These are phyloP conservation scores for Sturnus vulgaris DNA, from an alignment of 2,113 vertebrate species.

Conservation along the genomic window DNA sequence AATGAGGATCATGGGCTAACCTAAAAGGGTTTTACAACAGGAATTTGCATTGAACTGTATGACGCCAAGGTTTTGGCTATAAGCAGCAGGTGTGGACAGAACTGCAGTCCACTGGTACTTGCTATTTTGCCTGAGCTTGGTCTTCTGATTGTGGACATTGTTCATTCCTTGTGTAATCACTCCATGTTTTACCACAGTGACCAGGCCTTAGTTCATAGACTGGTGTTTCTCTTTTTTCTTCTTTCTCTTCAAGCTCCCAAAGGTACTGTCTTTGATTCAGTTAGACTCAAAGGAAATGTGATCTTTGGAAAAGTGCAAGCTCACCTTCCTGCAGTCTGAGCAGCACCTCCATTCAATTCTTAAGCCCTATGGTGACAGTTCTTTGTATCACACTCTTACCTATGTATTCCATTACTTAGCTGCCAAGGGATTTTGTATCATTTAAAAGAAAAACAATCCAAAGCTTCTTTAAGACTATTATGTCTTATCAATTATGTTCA, in stretches of 20 bases:
- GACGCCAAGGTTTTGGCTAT: background rate
- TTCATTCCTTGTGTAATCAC: background rate
- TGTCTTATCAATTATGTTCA: slow-evolving; percentile 58
- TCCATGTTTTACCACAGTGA: background rate
- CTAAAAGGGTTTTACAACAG: background rate
- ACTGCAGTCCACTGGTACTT: background rate
- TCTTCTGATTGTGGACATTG: background rate
- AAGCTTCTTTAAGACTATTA: background rate
- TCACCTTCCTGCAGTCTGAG: slow-evolving; percentile 42
- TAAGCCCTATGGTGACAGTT: slow-evolving; percentile 23
- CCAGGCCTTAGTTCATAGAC: background rate
- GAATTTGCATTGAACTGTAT: background rate
- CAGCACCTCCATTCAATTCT: slow-evolving; percentile 28
- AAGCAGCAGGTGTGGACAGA: background rate
- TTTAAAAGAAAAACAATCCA: slow-evolving; percentile 51
- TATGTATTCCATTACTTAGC: slow-evolving; percentile 12
- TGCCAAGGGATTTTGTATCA: slow-evolving; percentile 33
- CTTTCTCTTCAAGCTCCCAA: background rate
- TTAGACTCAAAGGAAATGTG: background rate
- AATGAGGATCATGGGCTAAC: background rate
- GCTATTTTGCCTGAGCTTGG: background rate
- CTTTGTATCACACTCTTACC: slow-evolving; percentile 43
- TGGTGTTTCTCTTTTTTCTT: background rate
- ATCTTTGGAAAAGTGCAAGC: background rate
- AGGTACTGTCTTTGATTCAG: background rate